These are phyloP conservation scores for Coronaproctus castanopsis DNA, from an alignment of 2,888 invertebrate genomes.

Conservation along the genomic window DNA sequence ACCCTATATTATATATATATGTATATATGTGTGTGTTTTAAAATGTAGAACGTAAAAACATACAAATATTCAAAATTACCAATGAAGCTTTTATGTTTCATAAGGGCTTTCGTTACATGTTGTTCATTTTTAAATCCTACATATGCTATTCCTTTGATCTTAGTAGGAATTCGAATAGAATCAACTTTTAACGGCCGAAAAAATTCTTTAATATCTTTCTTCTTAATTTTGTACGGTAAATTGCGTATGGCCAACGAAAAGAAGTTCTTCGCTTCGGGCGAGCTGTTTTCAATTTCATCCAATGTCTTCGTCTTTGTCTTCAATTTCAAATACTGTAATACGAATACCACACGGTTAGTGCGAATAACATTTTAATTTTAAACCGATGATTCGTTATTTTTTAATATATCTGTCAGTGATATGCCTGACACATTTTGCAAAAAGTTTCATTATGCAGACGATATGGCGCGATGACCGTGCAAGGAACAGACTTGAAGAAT, in stretches of 20 bases:
- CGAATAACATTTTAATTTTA: too few relatives aligned
- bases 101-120: constrained; percentile 53
- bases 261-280: constrained; percentile 8
- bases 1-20: too few relatives aligned
- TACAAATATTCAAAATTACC: too few relatives aligned
- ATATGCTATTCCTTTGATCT: constrained; percentile 66
- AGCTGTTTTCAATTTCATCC: constrained; percentile 14
- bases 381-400: too few relatives aligned
- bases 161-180: constrained; percentile 55
- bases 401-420: too few relatives aligned
- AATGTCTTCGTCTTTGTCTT: constrained; percentile 21
- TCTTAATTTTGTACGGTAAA: constrained; percentile 55
- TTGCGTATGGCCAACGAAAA: constrained; percentile 54
- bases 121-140: constrained; percentile 73
- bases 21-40: too few relatives aligned
- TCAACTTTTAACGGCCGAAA: constrained; percentile 58
- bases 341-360: too few relatives aligned
- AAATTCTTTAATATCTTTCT: constrained; percentile 65
- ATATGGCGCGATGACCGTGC: too few relatives aligned
- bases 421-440: too few relatives aligned
- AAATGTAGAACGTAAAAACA: too few relatives aligned
- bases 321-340: constrained; percentile 34
- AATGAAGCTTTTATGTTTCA: constrained; percentile 66
- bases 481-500: too few relatives aligned
- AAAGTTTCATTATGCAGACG: too few relatives aligned